Evolutionary conservation across 64 coral and sea anemone species (phyloP), one percentile per base, ranked within the genome.

Genomic region (Dendrophyllia cribrosa): DNA sequence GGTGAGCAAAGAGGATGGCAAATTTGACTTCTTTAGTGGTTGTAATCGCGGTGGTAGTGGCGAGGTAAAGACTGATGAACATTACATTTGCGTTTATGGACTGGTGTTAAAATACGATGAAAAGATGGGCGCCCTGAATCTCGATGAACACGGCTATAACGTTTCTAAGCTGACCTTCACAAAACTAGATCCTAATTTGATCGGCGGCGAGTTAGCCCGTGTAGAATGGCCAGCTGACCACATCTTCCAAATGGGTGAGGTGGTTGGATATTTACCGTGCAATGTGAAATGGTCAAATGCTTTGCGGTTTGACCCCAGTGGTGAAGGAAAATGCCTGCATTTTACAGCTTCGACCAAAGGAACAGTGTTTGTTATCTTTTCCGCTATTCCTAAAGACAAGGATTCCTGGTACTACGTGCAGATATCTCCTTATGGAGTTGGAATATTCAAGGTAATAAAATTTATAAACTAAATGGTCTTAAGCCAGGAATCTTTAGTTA

Each of bases 231-330:
- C 88, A 45, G 23, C 74, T 7, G 75, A 63, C 1, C 64, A 79
- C 21, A 66, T 77, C 12, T 90, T 79, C 24, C 59, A 26, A 66
- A 79, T 62, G 51, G 51, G 61, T 6, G 66, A 87, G 48, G 65
- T 74, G n/a, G 66, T 90, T 62, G 71, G 74, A 15, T 63, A 92
- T 61, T 66, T 87, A 14, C 82, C 80, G 23, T 85, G 90, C 23
- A 91, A 91, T 22, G 78, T 91, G 9, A 70, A 91, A 58, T 91
- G 89, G 89, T 91, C 89, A 17, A 91, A 91, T 52, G 67, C 63
- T 10, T 23, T 84, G 7, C 44, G 89, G 7, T 91, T 91, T 84
- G 78, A 84, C 65, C 89, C 89, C 21, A 51, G 50, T 48, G 56
- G 26, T 16, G 79, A 59, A 44, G 89, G 89, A 9, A 91, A 51